Base-by-base conservation (phyloP, 1,140 invertebrate species). In the Capitella teleta region DNA sequence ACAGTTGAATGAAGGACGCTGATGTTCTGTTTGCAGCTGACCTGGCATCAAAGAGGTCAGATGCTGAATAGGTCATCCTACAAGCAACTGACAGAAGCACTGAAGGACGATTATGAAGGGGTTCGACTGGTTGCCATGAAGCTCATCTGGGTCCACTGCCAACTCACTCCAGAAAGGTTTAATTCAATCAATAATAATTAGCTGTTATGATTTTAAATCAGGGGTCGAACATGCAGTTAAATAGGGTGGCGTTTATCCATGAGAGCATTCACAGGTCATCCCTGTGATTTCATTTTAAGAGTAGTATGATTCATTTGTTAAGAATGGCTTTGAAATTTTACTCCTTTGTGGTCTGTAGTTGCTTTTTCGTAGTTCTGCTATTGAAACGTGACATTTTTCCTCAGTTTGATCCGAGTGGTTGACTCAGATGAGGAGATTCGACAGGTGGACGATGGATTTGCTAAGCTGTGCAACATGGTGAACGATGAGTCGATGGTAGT, bases 371-470 rank as follows among this genome's bases (percentile, higher is more conserved):
- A 14, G 6, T 10, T 26, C 37, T 51, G 10, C 28, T 5, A 34
- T 34, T 10, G 32, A 34, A 34, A 34, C 32, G 10, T 34, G 32
- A 16, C 19, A 45, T 45, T 45, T 45, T 45, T 25, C 26, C n/a
- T 24, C 26, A 45, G 23, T 25, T 25, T 40, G 10, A 40, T 40
- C 38, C 21, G 25, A 24, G 25, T 25, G 19, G 26, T 32, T 16
- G 45, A 34, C 19, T 21, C 26, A 0, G 45, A 47, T 19, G 45
- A 47, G 6, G 45, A 32, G 14, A 5, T 47, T 3, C 26, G 91
- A 12, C 75, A 98, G 56, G 83, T 91, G 21, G 95, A 99, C 71
- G 91, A 96, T 72, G 92, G 91, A 0, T 99, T 99, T 78, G 86
- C 86, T 23, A 86, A 91, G 72, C 84, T 98, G 23, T 98, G 94